These are phyloP conservation scores for Ceratitis capitata DNA, from an alignment of 1,140 invertebrate species.

Conservation along the genomic window DNA sequence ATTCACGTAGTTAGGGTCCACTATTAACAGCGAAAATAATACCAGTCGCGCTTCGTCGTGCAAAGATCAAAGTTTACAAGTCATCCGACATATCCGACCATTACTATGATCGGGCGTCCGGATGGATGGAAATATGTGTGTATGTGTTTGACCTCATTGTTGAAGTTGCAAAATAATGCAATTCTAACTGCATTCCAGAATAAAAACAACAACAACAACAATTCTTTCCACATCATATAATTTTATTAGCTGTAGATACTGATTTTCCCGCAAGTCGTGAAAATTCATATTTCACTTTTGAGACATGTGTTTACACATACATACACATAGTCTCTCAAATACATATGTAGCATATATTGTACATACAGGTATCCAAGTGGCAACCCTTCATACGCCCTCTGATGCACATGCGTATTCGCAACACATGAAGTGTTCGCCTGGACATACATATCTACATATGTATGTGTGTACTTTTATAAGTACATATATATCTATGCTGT, in stretches of 20 bases:
- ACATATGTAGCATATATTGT: no score
- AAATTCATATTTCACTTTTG: neutral
- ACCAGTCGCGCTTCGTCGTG: neutral
- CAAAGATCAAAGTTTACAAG: no score
- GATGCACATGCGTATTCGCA: neutral
- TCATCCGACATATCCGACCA: no score
- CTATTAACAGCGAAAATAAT: neutral
- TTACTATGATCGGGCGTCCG: no score
- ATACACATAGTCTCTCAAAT: neutral
- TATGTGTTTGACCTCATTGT: no score
- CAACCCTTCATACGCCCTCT: neutral
- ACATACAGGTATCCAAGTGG: no score
- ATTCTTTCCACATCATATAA: neutral
- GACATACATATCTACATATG: neutral
- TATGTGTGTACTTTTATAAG: no score
- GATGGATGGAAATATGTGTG: neutral
- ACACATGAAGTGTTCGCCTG: no score
- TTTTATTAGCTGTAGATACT: conserved; percentile 25
- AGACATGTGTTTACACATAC: neutral
- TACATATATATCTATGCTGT: no score
- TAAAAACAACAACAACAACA: no score
- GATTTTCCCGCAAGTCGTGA: neutral
- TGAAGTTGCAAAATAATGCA: neutral
- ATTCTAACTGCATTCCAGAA: neutral
- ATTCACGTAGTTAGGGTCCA: no score